Evolutionary conservation across 2,888 invertebrate genomes (phyloP).

Genomic region (Neocrepidodera transversa): DNA sequence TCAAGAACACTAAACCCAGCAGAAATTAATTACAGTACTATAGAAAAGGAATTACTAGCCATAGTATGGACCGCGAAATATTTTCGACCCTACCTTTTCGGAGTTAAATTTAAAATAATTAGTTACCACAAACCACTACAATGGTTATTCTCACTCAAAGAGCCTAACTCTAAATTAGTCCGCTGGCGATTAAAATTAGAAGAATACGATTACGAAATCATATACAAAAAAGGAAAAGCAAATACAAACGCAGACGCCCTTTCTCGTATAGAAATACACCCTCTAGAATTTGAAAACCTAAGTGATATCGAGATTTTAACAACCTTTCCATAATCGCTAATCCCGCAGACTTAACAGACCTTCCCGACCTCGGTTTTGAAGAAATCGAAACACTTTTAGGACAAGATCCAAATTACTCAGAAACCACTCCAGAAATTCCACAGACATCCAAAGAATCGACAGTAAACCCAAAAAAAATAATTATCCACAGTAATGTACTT

Average conservation of each 20-base stretch:
- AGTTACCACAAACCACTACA: neutral
- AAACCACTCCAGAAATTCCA: too few relatives aligned
- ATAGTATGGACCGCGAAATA: constrained; percentile 48
- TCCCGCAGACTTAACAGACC: neutral
- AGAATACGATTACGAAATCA: too few relatives aligned
- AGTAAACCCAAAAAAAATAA: neutral
- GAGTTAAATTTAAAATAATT: constrained; percentile 7
- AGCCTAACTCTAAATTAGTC: too few relatives aligned
- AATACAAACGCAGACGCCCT: too few relatives aligned
- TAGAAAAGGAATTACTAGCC: constrained; percentile 54
- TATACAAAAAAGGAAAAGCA: too few relatives aligned
- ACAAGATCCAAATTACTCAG: too few relatives aligned
- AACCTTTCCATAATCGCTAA: neutral
- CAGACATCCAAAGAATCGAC: too few relatives aligned
- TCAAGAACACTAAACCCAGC: constrained; percentile 49
- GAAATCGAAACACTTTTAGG: neutral
- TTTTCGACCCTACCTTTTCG: constrained; percentile 10
- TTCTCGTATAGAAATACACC: neutral
- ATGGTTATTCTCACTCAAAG: too few relatives aligned
- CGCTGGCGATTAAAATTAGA: too few relatives aligned
- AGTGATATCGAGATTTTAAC: too few relatives aligned
- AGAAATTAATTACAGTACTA: constrained; percentile 53
- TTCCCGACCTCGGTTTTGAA: neutral
- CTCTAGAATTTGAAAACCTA: neutral
- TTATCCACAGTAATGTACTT: neutral